These are phyloP conservation scores for Hydropsyche betteni DNA, from an alignment of 2,888 invertebrate genomes.

Conservation along the genomic window DNA sequence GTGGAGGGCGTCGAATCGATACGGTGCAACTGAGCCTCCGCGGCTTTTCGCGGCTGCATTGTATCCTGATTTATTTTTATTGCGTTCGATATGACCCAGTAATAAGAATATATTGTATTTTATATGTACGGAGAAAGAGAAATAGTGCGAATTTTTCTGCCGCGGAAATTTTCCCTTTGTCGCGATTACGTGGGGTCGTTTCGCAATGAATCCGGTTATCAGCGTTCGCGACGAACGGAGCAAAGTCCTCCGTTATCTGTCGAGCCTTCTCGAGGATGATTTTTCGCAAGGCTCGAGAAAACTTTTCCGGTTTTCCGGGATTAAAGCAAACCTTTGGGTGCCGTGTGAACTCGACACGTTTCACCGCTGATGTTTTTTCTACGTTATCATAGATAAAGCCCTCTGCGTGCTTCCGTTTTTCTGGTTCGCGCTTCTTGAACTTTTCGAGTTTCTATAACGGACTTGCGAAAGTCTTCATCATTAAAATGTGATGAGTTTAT, in stretches of 20 bases:
- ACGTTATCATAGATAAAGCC: neutral
- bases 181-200: slow-evolving; percentile 23
- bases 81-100: too few species aligned
- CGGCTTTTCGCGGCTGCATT: neutral
- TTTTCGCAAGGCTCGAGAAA: neutral
- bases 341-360: neutral
- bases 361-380: neutral
- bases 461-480: neutral
- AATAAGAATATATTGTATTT: too few species aligned
- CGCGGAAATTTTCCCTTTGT: neutral
- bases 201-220: slow-evolving; percentile 7
- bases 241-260: slow-evolving; percentile 8
- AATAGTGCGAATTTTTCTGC: neutral
- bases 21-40: neutral
- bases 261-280: neutral
- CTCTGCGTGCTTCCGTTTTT: too few species aligned
- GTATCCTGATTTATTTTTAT: too few species aligned
- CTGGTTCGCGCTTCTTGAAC: too few species aligned
- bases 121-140: too few species aligned
- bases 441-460: too few species aligned
- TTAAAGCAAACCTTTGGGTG: neutral
- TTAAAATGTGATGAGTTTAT: neutral
- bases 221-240: neutral
- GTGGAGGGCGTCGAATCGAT: neutral
- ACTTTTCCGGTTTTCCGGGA: slow-evolving; percentile 9